A percentile compares a stretch with the other conserved stretches of the same genome.
Conservation (phyloP, 2,113 vertebrate genomes). For the Scophthalmus maximus region DNA sequence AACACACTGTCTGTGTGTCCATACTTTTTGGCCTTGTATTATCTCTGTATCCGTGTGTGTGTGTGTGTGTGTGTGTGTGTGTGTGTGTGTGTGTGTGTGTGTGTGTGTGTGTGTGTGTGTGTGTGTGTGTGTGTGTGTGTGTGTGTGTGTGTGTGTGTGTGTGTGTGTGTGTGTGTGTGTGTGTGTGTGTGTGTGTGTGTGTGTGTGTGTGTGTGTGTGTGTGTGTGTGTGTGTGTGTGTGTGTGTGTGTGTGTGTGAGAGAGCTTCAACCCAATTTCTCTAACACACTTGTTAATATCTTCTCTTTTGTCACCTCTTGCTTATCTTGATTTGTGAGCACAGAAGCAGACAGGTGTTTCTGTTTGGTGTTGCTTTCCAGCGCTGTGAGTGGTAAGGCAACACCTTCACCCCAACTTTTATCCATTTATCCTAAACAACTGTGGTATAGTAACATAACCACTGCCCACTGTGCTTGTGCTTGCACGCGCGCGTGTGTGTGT, state of each 20-base stretch:
- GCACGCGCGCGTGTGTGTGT: conserved; percentile 37
- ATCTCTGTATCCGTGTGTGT: conserved; percentile 4
- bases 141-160: not conserved
- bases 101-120: not conserved
- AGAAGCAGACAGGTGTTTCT: conserved; percentile 69
- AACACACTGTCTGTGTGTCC: not conserved
- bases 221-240: not conserved
- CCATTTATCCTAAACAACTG: conserved; percentile 76
- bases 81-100: not conserved
- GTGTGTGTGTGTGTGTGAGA: not conserved
- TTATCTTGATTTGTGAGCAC: conserved; percentile 66
- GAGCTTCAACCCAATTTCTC: conserved; percentile 16
- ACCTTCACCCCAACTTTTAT: conserved; percentile 66
- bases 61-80: not conserved
- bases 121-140: not conserved
- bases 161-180: not conserved
- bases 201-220: not conserved
- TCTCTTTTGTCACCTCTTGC: conserved; percentile 56
- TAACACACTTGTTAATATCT: conserved; percentile 48
- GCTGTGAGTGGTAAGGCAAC: conserved; percentile 71
- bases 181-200: not conserved
- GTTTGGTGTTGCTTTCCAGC: conserved; percentile 55
- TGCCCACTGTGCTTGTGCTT: conserved; percentile 45
- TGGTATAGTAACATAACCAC: conserved; percentile 71
- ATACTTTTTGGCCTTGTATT: not conserved